Conservation (phyloP, 2,888 invertebrate species). For the Lycocerus yunnanus region DNA sequence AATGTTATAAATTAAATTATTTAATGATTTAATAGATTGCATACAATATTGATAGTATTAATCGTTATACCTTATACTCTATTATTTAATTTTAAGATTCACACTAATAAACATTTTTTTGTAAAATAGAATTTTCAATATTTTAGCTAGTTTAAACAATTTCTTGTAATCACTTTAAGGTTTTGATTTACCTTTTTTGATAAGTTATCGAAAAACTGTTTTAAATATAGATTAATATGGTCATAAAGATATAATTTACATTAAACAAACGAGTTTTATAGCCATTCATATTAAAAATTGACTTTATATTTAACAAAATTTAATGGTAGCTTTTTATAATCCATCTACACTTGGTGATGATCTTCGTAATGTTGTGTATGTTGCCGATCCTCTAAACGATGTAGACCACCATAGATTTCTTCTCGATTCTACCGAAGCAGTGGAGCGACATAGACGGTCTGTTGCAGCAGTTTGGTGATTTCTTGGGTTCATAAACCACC, state of each 20-base stretch:
- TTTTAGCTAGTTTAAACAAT: background rate
- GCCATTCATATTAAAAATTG: background rate
- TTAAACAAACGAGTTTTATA: background rate
- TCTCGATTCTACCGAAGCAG: constrained; percentile 9
- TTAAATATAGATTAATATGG: background rate
- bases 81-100: background rate
- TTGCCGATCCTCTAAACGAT: constrained; percentile 12
- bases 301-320: background rate
- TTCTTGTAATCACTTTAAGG: background rate
- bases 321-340: constrained; percentile 1
- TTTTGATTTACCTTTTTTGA: background rate
- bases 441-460: constrained; percentile 19
- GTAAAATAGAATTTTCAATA: background rate
- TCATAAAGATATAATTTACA: background rate
- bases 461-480: constrained; percentile 11
- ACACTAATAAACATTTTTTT: background rate
- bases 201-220: too few relatives aligned
- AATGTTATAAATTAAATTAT: background rate
- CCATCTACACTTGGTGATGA: constrained; percentile 20
- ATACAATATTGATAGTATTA: background rate
- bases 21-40: background rate
- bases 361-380: constrained; percentile 17
- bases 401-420: constrained; percentile 20
- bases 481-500: constrained; percentile 19
- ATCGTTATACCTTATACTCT: background rate